Base-by-base conservation (phyloP, 1,140 invertebrate genomes). In the Amyelois transitella region DNA sequence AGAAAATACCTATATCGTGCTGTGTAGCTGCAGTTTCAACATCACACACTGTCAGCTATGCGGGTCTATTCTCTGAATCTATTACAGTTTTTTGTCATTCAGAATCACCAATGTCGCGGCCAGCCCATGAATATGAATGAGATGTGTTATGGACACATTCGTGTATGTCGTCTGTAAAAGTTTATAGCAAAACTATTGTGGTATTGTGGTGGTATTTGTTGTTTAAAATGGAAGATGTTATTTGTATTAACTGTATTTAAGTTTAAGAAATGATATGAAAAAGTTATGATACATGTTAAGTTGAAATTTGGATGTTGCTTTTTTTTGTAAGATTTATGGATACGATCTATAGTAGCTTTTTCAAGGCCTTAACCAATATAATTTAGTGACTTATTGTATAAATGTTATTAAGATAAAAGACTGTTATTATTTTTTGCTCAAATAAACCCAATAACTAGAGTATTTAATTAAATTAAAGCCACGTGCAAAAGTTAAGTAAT, bases 31-130 rank as follows among this genome's bases (percentile, higher is more conserved):
- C 72, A 58, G 58, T 58, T 53, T 60, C 64, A 60, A 58, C 54
- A 64, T 73, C 65, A 63, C 51, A 48, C 63, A 58, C 56, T 71
- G 77, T 76, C 80, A 74, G 47, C 38, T 55, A 80, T 78, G 79
- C 81, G 78, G 75, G 80, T 85, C 82, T 78, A 73, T 78, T 81
- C 55, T 69, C 72, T 76, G 75, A 80, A 81, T 81, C 72, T 80
- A 82, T 79, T 79, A 75, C 67, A 60, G 53, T 82, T 81, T 78
- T 85, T 81, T 81, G 72, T 81, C 75, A 77, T 64, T 55, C 58
- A 51, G 48, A 45, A 47, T 51, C 53, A 53, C 43, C 54, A 43
- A 62, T 54, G 25, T 19, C 44, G 47, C 38, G 38, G 43, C 44
- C 20, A 48, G 25, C 17, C 49, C 48, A 70, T 70, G 66, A 68